Evolutionary conservation across 2,797 vertebrate genomes (phyloP).

Genomic region (Picus viridis): DNA sequence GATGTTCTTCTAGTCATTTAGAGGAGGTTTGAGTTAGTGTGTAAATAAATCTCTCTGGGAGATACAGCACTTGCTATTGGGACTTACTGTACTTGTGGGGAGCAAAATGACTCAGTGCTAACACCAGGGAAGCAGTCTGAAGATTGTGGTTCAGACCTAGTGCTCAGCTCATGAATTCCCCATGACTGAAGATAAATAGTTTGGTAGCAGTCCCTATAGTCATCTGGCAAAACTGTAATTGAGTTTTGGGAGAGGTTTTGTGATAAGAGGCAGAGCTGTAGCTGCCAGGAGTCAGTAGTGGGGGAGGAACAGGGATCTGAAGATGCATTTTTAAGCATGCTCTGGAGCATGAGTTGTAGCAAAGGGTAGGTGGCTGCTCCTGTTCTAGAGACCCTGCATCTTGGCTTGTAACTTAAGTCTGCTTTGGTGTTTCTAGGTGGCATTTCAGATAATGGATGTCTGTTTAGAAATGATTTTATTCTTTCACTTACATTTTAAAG

Average conservation of each 20-base stretch:
- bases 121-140: background rate
- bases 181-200: background rate
- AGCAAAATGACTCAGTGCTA: conserved; percentile 16
- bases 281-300: background rate
- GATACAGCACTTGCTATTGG: background rate
- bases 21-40: background rate
- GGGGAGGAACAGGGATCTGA: background rate
- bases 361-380: background rate
- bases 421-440: background rate
- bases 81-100: background rate
- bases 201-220: background rate
- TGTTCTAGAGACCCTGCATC: background rate
- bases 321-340: background rate
- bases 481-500: background rate
- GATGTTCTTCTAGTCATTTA: conserved; percentile 17
- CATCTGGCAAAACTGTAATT: background rate
- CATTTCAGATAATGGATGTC: background rate
- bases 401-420: background rate
- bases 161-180: background rate
- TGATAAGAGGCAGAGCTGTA: background rate
- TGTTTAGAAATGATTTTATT: background rate
- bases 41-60: conserved; percentile 9
- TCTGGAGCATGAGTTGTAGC: background rate
- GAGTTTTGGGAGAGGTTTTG: background rate
- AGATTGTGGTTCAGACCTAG: background rate